Conservation (phyloP, 2,888 invertebrate species). For the Fragum whitleyi region DNA sequence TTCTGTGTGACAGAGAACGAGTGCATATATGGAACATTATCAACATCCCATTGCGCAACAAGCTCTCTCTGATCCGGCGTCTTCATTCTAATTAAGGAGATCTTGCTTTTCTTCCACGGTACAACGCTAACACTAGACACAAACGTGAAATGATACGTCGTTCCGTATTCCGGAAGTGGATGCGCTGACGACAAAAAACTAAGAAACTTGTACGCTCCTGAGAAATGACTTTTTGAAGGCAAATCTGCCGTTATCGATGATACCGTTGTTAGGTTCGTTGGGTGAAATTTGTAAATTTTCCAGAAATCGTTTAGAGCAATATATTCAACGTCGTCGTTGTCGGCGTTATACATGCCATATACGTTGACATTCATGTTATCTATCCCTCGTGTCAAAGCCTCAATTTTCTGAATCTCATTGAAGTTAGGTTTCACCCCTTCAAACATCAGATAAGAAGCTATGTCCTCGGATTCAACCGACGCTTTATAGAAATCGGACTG, state of each 20-base stretch:
- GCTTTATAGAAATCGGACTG: slow-evolving; percentile 75
- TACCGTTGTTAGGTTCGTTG: slow-evolving; percentile 44
- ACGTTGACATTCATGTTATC: slow-evolving; percentile 83
- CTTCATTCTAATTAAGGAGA: slow-evolving; percentile 76
- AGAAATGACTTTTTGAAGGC: slow-evolving; percentile 35
- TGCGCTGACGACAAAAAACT: slow-evolving; percentile 82
- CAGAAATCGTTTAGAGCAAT: slow-evolving; percentile 81
- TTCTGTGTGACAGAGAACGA: slow-evolving; percentile 79
- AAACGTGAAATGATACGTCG: slow-evolving; percentile 75
- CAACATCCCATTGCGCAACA: slow-evolving; percentile 75
- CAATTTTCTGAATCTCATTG: slow-evolving; percentile 67
- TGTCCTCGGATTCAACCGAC: slow-evolving; percentile 69
- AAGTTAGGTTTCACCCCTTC: slow-evolving; percentile 77
- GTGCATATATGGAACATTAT: slow-evolving; percentile 82
- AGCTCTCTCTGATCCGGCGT: slow-evolving; percentile 72
- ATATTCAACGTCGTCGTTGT: slow-evolving; percentile 51
- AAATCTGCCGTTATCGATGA: slow-evolving; percentile 47
- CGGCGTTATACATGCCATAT: slow-evolving; percentile 61
- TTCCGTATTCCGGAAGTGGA: slow-evolving; percentile 79
- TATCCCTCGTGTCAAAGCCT: slow-evolving; percentile 77
- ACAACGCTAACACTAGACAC: slow-evolving; percentile 75
- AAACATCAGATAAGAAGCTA: slow-evolving; percentile 80
- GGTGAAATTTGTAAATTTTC: slow-evolving; percentile 77
- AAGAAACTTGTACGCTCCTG: slow-evolving; percentile 63
- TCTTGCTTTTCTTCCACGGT: slow-evolving; percentile 71